Percentiles rank a stretch among this genome's conserved stretches.
These are phyloP conservation scores for Brachionus rubens DNA, from an alignment of 1,140 invertebrate species.

Conservation along the genomic window DNA sequence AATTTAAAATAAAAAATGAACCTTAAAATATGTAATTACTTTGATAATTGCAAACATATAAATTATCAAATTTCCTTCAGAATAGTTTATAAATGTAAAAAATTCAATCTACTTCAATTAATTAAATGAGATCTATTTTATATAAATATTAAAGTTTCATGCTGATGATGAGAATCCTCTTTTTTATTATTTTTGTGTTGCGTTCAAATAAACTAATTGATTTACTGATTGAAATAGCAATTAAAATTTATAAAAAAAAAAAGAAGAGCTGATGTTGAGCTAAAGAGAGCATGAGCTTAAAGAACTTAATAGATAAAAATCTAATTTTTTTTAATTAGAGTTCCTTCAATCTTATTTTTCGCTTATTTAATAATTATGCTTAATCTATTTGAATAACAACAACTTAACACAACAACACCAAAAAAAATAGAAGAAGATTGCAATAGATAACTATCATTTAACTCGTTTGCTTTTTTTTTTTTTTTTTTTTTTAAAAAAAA, in stretches of 20 bases:
- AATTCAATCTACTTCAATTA: constrained; percentile 24
- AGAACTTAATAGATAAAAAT: constrained; percentile 14
- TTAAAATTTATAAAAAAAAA: no score
- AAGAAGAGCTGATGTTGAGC: constrained; percentile 14
- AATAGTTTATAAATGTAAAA: neutral
- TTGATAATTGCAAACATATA: constrained; percentile 28
- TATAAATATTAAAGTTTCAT: neutral
- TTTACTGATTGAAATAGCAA: constrained; percentile 24
- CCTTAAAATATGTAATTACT: constrained; percentile 26
- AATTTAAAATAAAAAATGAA: no score
- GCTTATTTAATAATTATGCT: neutral
- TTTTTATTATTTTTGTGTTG: neutral
- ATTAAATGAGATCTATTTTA: constrained; percentile 30
- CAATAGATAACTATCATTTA: neutral
- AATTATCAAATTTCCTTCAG: constrained; percentile 35
- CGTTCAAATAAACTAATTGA: constrained; percentile 17
- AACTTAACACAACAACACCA: no score
- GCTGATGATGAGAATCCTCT: neutral
- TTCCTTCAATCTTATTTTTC: neutral
- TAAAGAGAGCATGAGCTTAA: neutral
- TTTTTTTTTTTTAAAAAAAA: neutral
- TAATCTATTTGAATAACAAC: neutral
- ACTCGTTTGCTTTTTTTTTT: neutral
- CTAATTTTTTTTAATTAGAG: neutral
- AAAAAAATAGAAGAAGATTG: no score